These are phyloP conservation scores for Lepidochrysops patricia DNA, from an alignment of 2,888 invertebrate genomes.

Conservation along the genomic window DNA sequence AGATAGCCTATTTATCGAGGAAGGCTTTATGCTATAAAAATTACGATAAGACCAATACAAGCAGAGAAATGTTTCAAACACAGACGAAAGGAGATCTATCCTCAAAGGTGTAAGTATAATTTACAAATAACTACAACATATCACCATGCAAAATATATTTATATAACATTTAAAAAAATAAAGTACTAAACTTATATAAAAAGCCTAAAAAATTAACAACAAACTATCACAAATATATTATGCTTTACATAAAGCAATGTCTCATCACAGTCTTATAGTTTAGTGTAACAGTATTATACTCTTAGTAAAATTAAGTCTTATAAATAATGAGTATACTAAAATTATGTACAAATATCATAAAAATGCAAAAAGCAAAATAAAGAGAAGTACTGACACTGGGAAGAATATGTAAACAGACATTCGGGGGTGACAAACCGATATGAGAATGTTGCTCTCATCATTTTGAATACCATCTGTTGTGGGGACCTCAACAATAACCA, in stretches of 20 bases:
- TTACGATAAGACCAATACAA: too few species aligned
- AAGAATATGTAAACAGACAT: constrained; percentile 86
- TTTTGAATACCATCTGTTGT: constrained; percentile 87
- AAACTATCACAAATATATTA: constrained; percentile 5
- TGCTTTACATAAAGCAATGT: constrained; percentile 20
- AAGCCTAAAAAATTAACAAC: constrained; percentile 6
- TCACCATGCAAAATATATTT: background rate
- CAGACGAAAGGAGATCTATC: too few species aligned
- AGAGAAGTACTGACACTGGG: constrained; percentile 82
- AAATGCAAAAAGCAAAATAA: constrained; percentile 87
- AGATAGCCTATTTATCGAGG: too few species aligned
- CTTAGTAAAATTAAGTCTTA: constrained; percentile 60
- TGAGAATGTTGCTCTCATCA: constrained; percentile 79
- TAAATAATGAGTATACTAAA: constrained; percentile 44
- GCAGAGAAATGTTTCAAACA: too few species aligned
- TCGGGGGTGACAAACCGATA: constrained; percentile 86
- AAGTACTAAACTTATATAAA: background rate
- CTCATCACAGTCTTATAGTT: constrained; percentile 29
- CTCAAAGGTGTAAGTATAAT: too few species aligned
- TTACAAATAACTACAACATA: background rate
- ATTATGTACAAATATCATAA: constrained; percentile 74
- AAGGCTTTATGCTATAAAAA: too few species aligned
- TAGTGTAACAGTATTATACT: constrained; percentile 69
- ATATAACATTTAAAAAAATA: background rate
- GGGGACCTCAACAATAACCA: constrained; percentile 89